Percentiles rank a stretch among this genome's conserved stretches.
Evolutionary conservation across 2,113 vertebrate genomes (phyloP).

Genomic region (Muscicapa adusta): DNA sequence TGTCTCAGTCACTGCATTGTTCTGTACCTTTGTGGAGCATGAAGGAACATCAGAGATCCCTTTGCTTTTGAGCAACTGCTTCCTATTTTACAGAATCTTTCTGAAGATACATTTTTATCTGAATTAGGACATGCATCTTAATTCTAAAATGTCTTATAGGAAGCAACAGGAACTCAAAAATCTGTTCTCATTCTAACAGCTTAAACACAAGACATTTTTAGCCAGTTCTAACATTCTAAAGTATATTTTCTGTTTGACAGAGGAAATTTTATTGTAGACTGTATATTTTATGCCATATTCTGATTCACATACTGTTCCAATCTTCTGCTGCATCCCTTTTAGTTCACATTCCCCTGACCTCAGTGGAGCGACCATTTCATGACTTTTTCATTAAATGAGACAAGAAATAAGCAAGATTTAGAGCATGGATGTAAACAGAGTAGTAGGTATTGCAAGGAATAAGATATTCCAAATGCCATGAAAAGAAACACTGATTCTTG

Average conservation of each 20-base stretch:
- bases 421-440: neutral
- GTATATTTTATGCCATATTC: neutral
- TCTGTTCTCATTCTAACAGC: neutral
- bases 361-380: neutral
- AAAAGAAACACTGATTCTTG: neutral
- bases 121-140: neutral
- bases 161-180: too few relatives aligned
- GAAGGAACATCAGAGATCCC: neutral
- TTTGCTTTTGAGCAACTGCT: neutral
- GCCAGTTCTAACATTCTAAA: neutral
- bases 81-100: neutral
- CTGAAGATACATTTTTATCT: neutral
- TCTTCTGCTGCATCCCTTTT: neutral
- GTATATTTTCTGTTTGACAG: neutral
- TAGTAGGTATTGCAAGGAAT: neutral
- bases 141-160: neutral
- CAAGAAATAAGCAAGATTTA: neutral
- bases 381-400: neutral
- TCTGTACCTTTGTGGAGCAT: neutral
- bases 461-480: neutral
- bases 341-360: neutral
- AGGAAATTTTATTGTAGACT: neutral
- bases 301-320: neutral
- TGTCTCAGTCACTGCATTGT: neutral
- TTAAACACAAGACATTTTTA: neutral